Conservation (phyloP, 1,140 invertebrate species). For the Papilio helenus region DNA sequence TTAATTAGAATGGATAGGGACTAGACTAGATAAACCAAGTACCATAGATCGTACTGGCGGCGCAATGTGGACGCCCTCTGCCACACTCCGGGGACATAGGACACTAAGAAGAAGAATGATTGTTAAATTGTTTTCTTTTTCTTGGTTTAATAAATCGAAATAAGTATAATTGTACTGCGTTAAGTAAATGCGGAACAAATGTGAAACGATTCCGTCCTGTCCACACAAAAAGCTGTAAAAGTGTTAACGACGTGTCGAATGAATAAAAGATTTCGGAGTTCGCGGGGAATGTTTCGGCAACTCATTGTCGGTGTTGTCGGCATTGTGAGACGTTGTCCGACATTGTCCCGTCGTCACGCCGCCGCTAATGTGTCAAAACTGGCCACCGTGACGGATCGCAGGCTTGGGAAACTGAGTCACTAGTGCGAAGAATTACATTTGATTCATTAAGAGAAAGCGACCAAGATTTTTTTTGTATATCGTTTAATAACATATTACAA, state of each 20-base stretch:
- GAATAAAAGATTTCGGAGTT: constrained; percentile 25
- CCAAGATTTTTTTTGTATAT: background rate
- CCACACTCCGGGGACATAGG: too few species aligned
- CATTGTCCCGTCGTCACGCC: constrained; percentile 39
- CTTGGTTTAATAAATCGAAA: background rate
- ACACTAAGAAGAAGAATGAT: too few species aligned
- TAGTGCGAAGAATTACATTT: constrained; percentile 18
- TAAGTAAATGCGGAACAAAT: background rate
- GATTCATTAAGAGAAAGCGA: background rate
- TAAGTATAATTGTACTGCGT: background rate
- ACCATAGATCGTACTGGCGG: too few species aligned
- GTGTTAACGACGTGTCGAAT: constrained; percentile 27
- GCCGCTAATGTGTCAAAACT: constrained; percentile 37
- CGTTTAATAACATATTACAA: too few species aligned
- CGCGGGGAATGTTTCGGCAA: constrained; percentile 20
- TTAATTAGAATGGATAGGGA: too few species aligned
- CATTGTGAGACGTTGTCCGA: constrained; percentile 40
- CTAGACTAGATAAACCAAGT: too few species aligned
- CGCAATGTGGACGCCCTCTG: too few species aligned
- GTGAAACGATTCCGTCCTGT: constrained; percentile 23
- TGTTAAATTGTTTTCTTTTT: background rate
- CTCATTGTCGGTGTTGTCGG: constrained; percentile 36
- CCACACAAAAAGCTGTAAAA: constrained; percentile 25
- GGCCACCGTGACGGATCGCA: constrained; percentile 24
- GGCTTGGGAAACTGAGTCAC: constrained; percentile 39